Base-by-base conservation (phyloP, 1,140 invertebrate genomes). In the Brachionus calyciflorus region DNA sequence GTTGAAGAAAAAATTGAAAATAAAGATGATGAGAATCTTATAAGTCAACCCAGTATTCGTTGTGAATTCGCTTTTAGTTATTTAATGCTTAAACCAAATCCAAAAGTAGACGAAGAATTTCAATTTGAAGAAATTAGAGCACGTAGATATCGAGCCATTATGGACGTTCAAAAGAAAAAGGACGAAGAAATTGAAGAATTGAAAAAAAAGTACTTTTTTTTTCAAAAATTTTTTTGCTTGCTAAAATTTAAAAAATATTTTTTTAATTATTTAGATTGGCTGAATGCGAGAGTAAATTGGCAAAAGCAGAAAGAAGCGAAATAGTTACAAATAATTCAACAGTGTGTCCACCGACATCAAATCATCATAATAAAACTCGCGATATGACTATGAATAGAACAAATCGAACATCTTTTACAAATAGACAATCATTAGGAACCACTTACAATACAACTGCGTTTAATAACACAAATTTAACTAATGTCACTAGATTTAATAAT, bases 71-170 rank as follows among this genome's bases (percentile, higher is more conserved):
- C 44, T n/a, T 73, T 73, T 24, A 30, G 9, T 24, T 73, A 51
- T 24, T 33, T 37, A 33, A 55, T 55, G 46, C 46, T 73, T 4
- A 73, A 73, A 41, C 69, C 69, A 41, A 17, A 73, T 55, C 28
- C 30, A 4, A 51, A 40, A 14, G 33, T 14, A 12, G 69, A 73
- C 0, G 46, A 73, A 73, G 69, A 73, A 41, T 73, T 53, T 55
- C 37, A 37, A 40, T 73, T 73, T 73, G 69, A 73, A 24, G 69
- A 73, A 41, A 40, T 73, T 19, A 37, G 46, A 21, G 69, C 69
- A 12, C 33, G 51, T 40, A 73, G 37, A 37, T 41, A 17, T 40
- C 21, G 28, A 21, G 46, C 24, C 9, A 55, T 33, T 12, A 7
- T 37, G 12, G 33, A 73, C 7, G 30, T 24, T 10, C n/a, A 49